phyloP scores from a whole-genome alignment of 2,888 invertebrate genomes.

The Megamerina dolium region DNA sequence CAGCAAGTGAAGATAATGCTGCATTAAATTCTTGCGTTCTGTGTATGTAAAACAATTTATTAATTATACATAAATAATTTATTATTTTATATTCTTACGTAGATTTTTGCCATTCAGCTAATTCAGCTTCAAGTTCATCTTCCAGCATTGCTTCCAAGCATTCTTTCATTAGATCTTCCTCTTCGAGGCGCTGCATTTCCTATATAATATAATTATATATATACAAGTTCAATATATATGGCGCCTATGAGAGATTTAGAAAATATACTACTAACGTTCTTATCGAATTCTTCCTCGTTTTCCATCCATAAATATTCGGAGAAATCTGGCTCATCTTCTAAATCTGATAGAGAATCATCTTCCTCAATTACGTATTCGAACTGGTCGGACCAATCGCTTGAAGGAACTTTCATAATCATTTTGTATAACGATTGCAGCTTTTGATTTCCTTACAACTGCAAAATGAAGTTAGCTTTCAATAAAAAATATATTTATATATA shows the following conservation, averaged over 20 bases:
- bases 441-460: conserved; percentile 6
- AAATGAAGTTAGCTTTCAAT: conserved; percentile 3
- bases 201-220: conserved; percentile 35
- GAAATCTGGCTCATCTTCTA: conserved; percentile 58
- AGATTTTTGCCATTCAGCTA: conserved; percentile 43
- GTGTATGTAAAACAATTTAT: no score
- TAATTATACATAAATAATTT: not conserved
- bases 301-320: conserved; percentile 95
- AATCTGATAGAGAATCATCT: conserved; percentile 42
- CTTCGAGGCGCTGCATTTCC: conserved; percentile 80
- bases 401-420: conserved; percentile 48
- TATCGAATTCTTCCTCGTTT: conserved; percentile 87
- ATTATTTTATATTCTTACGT: not conserved
- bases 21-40: conserved; percentile 45
- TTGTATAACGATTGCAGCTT: conserved; percentile 13
- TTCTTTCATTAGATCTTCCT: conserved; percentile 82
- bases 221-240: not conserved
- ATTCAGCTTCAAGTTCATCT: conserved; percentile 59
- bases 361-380: conserved; percentile 43
- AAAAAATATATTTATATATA: not conserved
- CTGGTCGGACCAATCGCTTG: conserved; percentile 46
- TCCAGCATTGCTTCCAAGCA: conserved; percentile 80
- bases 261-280: conserved; percentile 58
- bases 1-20: conserved; percentile 43
- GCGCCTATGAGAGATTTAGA: not conserved